Conservation (phyloP, 2,113 vertebrate species). For the Sebastes schlegelii region DNA sequence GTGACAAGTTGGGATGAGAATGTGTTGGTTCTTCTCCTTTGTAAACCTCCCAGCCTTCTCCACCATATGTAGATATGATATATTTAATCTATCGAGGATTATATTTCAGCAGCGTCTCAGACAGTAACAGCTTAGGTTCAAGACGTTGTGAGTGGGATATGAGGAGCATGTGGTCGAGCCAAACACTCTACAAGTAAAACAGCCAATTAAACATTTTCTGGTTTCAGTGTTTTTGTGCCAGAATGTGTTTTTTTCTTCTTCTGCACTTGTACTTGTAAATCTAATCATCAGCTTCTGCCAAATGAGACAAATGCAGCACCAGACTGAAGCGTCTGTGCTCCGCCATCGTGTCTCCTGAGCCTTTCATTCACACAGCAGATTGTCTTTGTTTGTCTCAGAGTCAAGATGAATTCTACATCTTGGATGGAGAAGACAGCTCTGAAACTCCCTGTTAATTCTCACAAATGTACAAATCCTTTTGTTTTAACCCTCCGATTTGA, state of each 20-base stretch:
- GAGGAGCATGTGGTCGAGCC: constrained; percentile 1
- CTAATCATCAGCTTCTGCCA: constrained; percentile 67
- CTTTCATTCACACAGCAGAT: constrained; percentile 74
- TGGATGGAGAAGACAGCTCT: constrained; percentile 30
- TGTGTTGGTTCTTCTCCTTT: not conserved
- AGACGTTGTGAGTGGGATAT: not conserved
- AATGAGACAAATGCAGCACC: constrained; percentile 65
- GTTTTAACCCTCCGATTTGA: constrained; percentile 51
- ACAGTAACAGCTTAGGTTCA: constrained; percentile 7
- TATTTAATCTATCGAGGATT: constrained; percentile 7
- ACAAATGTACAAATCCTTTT: constrained; percentile 51
- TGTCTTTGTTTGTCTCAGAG: constrained; percentile 55
- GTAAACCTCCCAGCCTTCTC: not conserved
- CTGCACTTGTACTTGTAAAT: constrained; percentile 58
- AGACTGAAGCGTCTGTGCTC: constrained; percentile 60
- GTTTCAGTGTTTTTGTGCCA: constrained; percentile 43
- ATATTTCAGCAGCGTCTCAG: constrained; percentile 13
- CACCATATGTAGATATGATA: not conserved
- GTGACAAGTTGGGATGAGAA: too few relatives aligned
- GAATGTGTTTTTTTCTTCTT: constrained; percentile 4
- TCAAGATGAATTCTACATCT: constrained; percentile 57
- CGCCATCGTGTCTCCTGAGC: constrained; percentile 47
- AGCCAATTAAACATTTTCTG: constrained; percentile 44
- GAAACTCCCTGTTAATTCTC: constrained; percentile 56
- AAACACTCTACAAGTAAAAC: constrained; percentile 8